Conservation (phyloP, 2,797 vertebrate species). For the Coccyzus lansbergi region DNA sequence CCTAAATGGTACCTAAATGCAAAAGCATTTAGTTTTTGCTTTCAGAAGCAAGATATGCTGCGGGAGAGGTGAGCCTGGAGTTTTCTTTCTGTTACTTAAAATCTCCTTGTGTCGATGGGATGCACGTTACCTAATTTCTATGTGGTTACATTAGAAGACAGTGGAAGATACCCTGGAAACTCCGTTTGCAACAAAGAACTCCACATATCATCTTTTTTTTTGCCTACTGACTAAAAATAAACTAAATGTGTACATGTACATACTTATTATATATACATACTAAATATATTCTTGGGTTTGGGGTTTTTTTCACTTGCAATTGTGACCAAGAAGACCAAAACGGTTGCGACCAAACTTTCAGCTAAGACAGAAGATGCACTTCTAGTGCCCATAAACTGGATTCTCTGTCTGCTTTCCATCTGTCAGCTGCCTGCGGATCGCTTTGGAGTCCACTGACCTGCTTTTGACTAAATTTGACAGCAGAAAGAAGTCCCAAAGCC, state of each 20-base stretch:
- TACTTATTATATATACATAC: background rate
- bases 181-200: background rate
- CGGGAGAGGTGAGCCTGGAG: background rate
- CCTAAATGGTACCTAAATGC: too few species aligned
- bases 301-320: background rate
- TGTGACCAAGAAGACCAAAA: background rate
- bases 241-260: background rate
- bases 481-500: constrained; percentile 29
- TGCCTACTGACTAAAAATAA: background rate
- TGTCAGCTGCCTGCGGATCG: background rate
- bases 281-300: background rate
- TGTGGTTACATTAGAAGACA: background rate
- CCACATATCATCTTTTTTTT: background rate
- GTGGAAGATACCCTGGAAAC: background rate
- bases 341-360: background rate
- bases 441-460: background rate
- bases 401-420: background rate
- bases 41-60: background rate
- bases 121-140: background rate
- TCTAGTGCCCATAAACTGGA: background rate
- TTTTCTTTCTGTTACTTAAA: background rate
- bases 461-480: constrained; percentile 25
- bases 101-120: background rate
- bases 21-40: background rate
- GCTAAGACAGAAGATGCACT: background rate